phyloP scores from a whole-genome alignment of 2,113 vertebrate genomes.

The Myrmophylax atrothorax region DNA sequence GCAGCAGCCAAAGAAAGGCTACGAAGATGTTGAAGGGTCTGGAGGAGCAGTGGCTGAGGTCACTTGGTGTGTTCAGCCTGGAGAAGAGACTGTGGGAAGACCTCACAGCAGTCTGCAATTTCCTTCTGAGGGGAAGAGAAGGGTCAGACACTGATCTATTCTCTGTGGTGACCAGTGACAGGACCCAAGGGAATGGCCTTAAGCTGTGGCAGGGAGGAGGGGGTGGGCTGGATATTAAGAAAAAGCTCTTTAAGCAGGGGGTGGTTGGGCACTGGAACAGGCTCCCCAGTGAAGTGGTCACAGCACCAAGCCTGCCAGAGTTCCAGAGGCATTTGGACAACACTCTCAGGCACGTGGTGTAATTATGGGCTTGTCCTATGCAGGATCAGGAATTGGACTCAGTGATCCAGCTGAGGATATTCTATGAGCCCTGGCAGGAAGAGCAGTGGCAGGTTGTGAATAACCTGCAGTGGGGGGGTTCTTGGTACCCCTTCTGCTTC shows the following conservation, averaged over 20 bases:
- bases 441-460: neutral
- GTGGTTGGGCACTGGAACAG: neutral
- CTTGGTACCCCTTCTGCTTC: neutral
- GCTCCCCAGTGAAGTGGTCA: neutral
- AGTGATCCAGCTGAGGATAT: neutral
- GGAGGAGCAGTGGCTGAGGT: neutral
- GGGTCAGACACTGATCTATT: neutral
- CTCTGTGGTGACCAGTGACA: neutral
- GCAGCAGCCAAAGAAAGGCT: neutral
- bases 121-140: neutral
- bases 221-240: too few species aligned
- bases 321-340: neutral
- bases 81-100: neutral
- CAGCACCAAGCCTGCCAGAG: neutral
- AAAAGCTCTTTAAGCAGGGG: neutral
- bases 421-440: neutral
- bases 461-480: fast-evolving
- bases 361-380: neutral
- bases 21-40: neutral
- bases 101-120: neutral
- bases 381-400: neutral
- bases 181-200: neutral
- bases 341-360: neutral
- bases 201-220: neutral
- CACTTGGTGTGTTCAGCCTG: neutral